Base-by-base conservation (phyloP, 2,888 invertebrate genomes). In the Caradrina kadenii region DNA sequence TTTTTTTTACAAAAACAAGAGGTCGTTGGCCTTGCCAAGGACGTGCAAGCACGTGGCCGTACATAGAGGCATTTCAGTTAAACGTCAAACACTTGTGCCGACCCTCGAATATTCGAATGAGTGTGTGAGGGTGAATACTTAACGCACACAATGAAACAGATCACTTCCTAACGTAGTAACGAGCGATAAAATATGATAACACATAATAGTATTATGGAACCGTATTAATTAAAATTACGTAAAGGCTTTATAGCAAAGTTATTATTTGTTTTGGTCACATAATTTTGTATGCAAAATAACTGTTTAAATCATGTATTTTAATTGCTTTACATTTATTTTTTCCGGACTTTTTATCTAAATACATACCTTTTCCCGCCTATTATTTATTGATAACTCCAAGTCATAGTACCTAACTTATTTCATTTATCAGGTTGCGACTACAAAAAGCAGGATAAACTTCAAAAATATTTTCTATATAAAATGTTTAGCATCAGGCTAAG, bases 11-110 rank as follows among this genome's bases (percentile, higher is more conserved):
- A 86, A 85, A 87, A 85, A 74, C 79, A 75, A 77, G 86, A 93
- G 95, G 92, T 94, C 93, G 90, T 89, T 88, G 92, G 89, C 94
- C 94, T 92, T 89, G 89, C 79, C 94, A 95, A 95, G 95, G 95
- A 94, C 95, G 93, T 87, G 80, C 69, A 81, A 90, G 88, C 95
- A 94, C 94, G 94, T 94, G 95, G 92, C 88, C 84, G 87, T 88
- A 88, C 85, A 89, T 87, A 88, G 86, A 88, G 84, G 87, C 85
- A 89, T 90, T 89, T 87, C 85, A 90, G 89, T 86, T 86, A 89
- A 81, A 70, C 86, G 87, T 90, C 89, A 90, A 89, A 91, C 86
- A 85, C 78, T 78, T 83, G 81, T 79, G 79, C 71, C 80, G 76
- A 69, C 74, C 80, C 80, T 71, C 60, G 67, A 50, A 64, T 31